Evolutionary conservation across 2,888 invertebrate species (phyloP), one percentile per base, ranked within the genome.

Genomic region (Acanthosepion esculentum): DNA sequence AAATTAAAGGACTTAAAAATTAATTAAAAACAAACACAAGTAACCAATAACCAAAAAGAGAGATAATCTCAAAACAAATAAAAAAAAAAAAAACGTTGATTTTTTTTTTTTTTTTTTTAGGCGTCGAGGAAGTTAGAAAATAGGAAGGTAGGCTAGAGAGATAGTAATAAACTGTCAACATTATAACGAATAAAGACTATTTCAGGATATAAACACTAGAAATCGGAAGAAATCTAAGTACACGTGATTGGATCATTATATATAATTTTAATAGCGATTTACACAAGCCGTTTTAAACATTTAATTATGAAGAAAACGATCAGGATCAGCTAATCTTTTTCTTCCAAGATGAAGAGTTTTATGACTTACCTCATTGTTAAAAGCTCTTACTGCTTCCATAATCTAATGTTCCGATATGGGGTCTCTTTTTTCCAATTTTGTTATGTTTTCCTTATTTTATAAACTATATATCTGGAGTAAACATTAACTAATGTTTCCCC

Each of bases 381-480:
- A 99, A 97, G 98, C 98, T 98, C 99, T 98, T 94, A 99, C 99
- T 96, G 98, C 98, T 96, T 98, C 98, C 98, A 98, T 98, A 6
- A 20, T 96, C 92, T 26, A 33, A 92, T 93, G 48, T 93, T n/a
- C 23, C 50, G 26, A 48, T 50, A n/a, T 53, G 48, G 93, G 33
- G 33, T 12, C n/a, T 33, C 20, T 93, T 50, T 26, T 23, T 48
- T 48, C 7, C n/a, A 53, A n/a, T 93, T 92, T 20, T 48, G 33
- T 93, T 93, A n/a, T 50, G 53, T 48, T 93, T 93, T 53, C 78
- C 78, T 78, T 78, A 78, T 33, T 78, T n/a, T 3, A 78, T 78
- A 78, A n/a, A 78, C 78, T n/a, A 33, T 78, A 78, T 78, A 12
- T 15, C 78, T 78, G n/a, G 33, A 78, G 78, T 78, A 78, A 78